phyloP scores from a whole-genome alignment of 2,797 vertebrate genomes.

The Catostomus latipinnis region DNA sequence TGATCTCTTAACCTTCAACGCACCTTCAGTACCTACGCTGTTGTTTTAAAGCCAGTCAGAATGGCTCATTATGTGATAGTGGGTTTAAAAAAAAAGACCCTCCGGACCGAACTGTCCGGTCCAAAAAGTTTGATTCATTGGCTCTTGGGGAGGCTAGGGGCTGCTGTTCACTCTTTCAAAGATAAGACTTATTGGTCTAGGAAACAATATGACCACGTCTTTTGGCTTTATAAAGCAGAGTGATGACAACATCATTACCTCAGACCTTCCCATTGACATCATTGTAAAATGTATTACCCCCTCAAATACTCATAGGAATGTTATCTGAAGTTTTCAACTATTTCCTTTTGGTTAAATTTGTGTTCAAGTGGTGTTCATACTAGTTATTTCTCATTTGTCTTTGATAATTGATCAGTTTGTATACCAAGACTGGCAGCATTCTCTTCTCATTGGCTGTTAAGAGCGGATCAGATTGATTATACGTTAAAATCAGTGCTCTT shows the following conservation, averaged over 20 bases:
- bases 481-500: slow-evolving; percentile 25
- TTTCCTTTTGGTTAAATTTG: background rate
- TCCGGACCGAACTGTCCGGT: slow-evolving; percentile 16
- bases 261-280: slow-evolving; percentile 34
- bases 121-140: slow-evolving; percentile 40
- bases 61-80: slow-evolving; percentile 27
- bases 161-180: slow-evolving; percentile 24
- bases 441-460: background rate
- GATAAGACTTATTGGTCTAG: slow-evolving; percentile 28
- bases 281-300: slow-evolving; percentile 12
- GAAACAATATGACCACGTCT: slow-evolving; percentile 30
- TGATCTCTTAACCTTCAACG: slow-evolving; percentile 41
- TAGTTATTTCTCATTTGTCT: background rate
- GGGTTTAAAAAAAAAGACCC: slow-evolving; percentile 16
- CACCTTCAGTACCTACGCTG: slow-evolving; percentile 23
- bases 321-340: background rate
- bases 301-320: background rate
- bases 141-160: slow-evolving; percentile 32
- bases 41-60: background rate
- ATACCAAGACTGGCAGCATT: background rate
- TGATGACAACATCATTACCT: slow-evolving; percentile 46
- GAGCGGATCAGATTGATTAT: slow-evolving; percentile 1
- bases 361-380: slow-evolving; percentile 13
- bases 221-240: slow-evolving; percentile 41
- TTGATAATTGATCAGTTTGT: background rate